Conservation (phyloP, 1,140 invertebrate genomes). For the Caenorhabditis elegans region DNA sequence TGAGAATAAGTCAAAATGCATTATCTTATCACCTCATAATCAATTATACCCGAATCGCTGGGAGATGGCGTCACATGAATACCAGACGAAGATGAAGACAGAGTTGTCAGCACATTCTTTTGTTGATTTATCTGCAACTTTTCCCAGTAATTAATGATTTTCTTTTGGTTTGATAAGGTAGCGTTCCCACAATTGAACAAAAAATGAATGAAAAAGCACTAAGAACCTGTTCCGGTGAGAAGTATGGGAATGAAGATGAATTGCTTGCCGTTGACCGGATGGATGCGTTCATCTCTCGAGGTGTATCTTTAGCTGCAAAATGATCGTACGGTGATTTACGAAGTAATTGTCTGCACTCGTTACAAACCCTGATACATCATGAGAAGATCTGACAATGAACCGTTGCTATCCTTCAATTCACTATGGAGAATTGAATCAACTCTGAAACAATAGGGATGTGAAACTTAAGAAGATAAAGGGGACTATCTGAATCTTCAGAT, state of each 20-base stretch:
- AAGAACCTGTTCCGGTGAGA: conserved; percentile 15
- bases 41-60: conserved; percentile 58
- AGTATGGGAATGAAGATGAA: conserved; percentile 2
- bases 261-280: conserved; percentile 13
- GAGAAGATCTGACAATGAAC: conserved; percentile 19
- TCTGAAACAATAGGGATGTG: neutral
- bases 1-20: neutral
- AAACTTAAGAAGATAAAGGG: too few relatives aligned
- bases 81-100: conserved; percentile 49
- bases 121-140: conserved; percentile 18
- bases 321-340: neutral
- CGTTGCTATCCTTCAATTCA: conserved; percentile 3
- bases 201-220: neutral
- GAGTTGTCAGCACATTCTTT: conserved; percentile 4
- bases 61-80: conserved; percentile 60
- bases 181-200: neutral
- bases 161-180: neutral
- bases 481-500: neutral
- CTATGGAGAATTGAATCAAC: conserved; percentile 1
- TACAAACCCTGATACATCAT: conserved; percentile 24
- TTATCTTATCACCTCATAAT: conserved; percentile 52
- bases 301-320: neutral
- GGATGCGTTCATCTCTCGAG: conserved; percentile 19
- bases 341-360: neutral
- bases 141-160: neutral